A percentile compares a stretch with the other conserved stretches of the same genome.
Conservation (phyloP, 2,888 invertebrate species). For the Nesidiocoris tenuis region DNA sequence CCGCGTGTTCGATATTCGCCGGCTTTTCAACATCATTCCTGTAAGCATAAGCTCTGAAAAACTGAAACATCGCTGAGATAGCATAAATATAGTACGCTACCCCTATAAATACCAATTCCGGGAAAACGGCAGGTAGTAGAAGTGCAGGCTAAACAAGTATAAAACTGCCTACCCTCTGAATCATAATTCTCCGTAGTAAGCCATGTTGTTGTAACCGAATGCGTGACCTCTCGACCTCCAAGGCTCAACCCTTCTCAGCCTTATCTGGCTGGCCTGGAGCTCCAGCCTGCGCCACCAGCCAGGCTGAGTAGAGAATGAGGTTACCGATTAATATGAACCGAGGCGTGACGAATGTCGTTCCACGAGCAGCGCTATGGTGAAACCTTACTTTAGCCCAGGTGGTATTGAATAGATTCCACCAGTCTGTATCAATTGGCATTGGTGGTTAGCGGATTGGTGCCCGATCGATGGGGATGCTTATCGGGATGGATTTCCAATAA, state of each 20-base stretch:
- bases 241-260: background rate
- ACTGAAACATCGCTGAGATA: too few species aligned
- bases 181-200: too few species aligned
- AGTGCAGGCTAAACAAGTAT: background rate
- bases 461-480: too few species aligned
- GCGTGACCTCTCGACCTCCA: background rate
- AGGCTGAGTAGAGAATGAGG: background rate
- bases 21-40: too few species aligned
- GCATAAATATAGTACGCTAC: too few species aligned
- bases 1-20: too few species aligned
- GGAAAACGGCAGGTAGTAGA: background rate
- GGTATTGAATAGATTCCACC: background rate
- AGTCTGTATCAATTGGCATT: too few species aligned
- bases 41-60: too few species aligned
- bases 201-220: background rate
- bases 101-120: too few species aligned
- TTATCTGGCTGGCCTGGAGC: background rate
- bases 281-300: background rate
- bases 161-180: too few species aligned
- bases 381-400: background rate
- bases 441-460: too few species aligned
- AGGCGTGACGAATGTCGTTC: background rate
- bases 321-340: background rate
- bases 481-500: too few species aligned
- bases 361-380: background rate